Percentiles rank a stretch among this genome's conserved stretches.
phyloP scores from a whole-genome alignment of 2,797 vertebrate species.

The Zenarchopterus dispar region DNA sequence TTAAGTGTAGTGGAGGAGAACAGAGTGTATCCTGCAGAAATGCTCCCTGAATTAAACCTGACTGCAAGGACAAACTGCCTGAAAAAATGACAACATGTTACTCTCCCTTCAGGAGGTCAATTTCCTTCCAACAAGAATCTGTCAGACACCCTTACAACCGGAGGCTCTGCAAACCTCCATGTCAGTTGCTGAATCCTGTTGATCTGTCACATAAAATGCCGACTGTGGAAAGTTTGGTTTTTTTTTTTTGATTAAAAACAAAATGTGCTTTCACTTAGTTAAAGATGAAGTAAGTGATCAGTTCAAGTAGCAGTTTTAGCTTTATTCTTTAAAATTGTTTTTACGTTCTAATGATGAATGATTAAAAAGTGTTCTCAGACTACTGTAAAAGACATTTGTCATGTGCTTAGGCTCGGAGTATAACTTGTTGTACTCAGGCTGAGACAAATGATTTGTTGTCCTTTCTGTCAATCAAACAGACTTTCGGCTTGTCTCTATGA shows the following conservation, averaged over 20 bases:
- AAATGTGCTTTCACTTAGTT: neutral
- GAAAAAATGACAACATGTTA: constrained; percentile 1
- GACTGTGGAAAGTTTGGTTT: neutral
- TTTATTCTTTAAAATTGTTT: too few relatives aligned
- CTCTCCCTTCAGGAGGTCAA: neutral
- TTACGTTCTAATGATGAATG: too few relatives aligned
- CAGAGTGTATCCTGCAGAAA: neutral
- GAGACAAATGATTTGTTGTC: too few relatives aligned
- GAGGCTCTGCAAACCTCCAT: neutral
- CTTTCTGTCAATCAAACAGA: too few relatives aligned
- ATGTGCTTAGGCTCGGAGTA: too few relatives aligned
- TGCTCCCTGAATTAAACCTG: neutral
- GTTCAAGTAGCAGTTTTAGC: too few relatives aligned
- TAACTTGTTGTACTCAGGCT: too few relatives aligned
- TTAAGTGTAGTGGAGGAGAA: neutral
- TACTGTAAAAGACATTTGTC: too few relatives aligned
- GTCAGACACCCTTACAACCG: neutral
- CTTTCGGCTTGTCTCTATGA: too few relatives aligned
- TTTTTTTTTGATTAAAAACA: too few relatives aligned
- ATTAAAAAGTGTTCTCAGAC: too few relatives aligned
- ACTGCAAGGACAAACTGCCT: neutral
- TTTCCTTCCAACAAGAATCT: neutral
- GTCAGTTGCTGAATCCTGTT: neutral
- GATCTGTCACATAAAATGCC: neutral
- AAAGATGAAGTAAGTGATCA: too few relatives aligned